A percentile compares a stretch with the other conserved stretches of the same genome.
These are phyloP conservation scores for Mugil cephalus DNA, from an alignment of 2,113 vertebrate genomes.

Conservation along the genomic window DNA sequence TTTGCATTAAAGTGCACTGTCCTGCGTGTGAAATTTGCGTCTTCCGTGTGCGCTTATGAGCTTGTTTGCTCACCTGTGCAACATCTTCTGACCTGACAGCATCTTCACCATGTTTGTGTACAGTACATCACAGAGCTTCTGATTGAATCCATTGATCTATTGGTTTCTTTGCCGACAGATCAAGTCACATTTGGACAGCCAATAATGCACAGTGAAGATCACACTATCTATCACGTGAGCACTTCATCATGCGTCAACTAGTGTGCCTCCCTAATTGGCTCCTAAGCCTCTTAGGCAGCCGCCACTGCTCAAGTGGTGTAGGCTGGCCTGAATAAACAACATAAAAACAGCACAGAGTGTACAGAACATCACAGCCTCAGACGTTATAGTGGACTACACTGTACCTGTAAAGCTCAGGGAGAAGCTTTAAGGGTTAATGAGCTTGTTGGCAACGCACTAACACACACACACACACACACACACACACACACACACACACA, in stretches of 20 bases:
- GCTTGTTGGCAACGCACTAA: constrained; percentile 35
- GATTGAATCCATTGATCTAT: constrained; percentile 45
- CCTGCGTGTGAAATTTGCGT: constrained; percentile 41
- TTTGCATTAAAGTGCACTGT: constrained; percentile 36
- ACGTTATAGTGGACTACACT: background rate
- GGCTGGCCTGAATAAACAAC: constrained; percentile 74
- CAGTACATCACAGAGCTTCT: constrained; percentile 24
- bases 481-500: constrained; percentile 23
- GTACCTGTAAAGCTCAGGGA: constrained; percentile 24
- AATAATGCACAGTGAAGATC: constrained; percentile 66
- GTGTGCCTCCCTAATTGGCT: constrained; percentile 77
- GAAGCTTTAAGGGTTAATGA: constrained; percentile 50
- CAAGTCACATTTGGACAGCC: constrained; percentile 49
- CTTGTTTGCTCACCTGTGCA: constrained; percentile 66
- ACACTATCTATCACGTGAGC: constrained; percentile 70
- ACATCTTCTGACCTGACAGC: background rate
- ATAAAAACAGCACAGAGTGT: constrained; percentile 57
- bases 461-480: constrained; percentile 23
- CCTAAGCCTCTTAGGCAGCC: constrained; percentile 81
- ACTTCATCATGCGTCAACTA: constrained; percentile 63
- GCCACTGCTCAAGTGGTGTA: constrained; percentile 56
- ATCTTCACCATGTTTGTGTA: background rate
- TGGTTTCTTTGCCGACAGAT: constrained; percentile 46
- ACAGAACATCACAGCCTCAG: constrained; percentile 39
- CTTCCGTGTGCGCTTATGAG: constrained; percentile 40